phyloP scores from a whole-genome alignment of 1,140 invertebrate species.

The Lysiphlebus fabarum region DNA sequence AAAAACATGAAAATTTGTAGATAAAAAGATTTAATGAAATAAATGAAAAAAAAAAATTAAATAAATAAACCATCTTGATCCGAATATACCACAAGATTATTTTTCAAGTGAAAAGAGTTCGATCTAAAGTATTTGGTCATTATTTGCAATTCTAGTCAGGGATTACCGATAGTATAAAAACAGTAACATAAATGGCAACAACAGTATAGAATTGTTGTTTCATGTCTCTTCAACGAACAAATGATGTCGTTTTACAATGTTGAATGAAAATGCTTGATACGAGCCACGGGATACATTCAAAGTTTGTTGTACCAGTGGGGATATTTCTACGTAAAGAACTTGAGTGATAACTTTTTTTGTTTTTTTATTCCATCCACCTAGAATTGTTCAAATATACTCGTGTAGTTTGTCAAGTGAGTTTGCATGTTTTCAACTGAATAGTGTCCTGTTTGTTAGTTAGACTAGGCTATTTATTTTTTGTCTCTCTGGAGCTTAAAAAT shows the following conservation, averaged over 20 bases:
- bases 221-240: not conserved
- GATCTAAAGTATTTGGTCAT: not conserved
- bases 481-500: constrained; percentile 4
- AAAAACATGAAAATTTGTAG: too few relatives aligned
- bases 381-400: not conserved
- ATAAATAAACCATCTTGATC: not conserved
- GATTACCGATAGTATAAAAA: not conserved
- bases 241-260: constrained; percentile 3
- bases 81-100: not conserved
- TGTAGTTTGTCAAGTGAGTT: too few relatives aligned
- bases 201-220: too few relatives aligned
- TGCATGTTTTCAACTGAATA: too few relatives aligned
- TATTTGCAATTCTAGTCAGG: not conserved
- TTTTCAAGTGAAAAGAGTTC: not conserved
- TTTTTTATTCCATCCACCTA: too few relatives aligned
- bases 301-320: constrained; percentile 10
- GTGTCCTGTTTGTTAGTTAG: not conserved
- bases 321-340: not conserved
- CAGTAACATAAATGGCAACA: too few relatives aligned
- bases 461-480: not conserved
- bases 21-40: too few relatives aligned
- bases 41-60: too few relatives aligned
- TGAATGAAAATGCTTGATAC: not conserved
- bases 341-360: constrained; percentile 9
- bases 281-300: constrained; percentile 12